These are phyloP conservation scores for Rhinichthys klamathensis DNA, from an alignment of 2,113 vertebrate species.

Conservation along the genomic window DNA sequence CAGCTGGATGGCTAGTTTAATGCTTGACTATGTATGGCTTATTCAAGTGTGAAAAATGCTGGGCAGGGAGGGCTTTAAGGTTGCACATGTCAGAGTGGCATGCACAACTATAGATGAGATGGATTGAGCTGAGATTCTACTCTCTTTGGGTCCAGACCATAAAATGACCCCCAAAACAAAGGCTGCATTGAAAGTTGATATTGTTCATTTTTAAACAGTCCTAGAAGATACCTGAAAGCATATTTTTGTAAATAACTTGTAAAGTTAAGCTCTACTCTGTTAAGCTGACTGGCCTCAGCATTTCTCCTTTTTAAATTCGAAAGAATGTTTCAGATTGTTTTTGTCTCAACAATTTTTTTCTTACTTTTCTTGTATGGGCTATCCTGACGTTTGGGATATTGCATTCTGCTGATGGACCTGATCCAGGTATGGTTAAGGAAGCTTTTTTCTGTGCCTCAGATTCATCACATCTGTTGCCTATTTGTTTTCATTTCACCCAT, in stretches of 20 bases:
- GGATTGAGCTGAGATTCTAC: not conserved
- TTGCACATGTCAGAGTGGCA: not conserved
- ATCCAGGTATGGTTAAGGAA: slow-evolving; percentile 42
- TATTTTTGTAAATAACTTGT: not conserved
- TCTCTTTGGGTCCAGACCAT: not conserved
- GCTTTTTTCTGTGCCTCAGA: slow-evolving; percentile 49
- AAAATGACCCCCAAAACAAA: slow-evolving; percentile 1
- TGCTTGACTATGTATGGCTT: not conserved
- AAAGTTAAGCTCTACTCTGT: not conserved
- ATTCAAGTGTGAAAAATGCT: slow-evolving; percentile 6
- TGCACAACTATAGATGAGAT: not conserved
- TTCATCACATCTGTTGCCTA: slow-evolving; percentile 61
- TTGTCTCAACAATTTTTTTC: not conserved
- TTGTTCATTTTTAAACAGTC: not conserved
- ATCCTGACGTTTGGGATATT: slow-evolving; percentile 32
- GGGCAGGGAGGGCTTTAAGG: not conserved
- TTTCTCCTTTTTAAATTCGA: not conserved
- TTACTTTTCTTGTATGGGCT: slow-evolving; percentile 24
- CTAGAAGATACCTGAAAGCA: not conserved
- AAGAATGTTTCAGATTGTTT: not conserved
- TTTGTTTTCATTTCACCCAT: slow-evolving; percentile 41
- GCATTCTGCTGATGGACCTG: slow-evolving; percentile 49
- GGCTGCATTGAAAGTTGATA: not conserved
- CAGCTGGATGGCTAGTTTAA: slow-evolving; percentile 18
- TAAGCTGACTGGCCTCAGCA: not conserved